Evolutionary conservation across 2,797 vertebrate species (phyloP).

Genomic region (Pristis pectinata): DNA sequence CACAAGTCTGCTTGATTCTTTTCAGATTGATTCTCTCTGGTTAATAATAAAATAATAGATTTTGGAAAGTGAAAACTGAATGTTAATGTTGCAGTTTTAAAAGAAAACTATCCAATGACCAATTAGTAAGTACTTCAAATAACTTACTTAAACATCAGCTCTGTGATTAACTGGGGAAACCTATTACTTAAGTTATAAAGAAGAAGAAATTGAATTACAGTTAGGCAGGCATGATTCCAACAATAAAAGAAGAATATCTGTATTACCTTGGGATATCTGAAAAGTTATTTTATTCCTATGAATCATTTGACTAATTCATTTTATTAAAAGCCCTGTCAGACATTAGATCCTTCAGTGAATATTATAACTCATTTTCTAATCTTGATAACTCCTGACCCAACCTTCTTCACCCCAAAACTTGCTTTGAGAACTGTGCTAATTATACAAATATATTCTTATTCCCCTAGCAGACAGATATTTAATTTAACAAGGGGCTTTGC

Average conservation of each 20-base stretch:
- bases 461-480: not conserved
- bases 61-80: slow-evolving; percentile 9
- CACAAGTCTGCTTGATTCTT: not conserved
- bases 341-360: not conserved
- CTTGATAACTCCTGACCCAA: not conserved
- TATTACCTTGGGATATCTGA: not conserved
- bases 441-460: not conserved
- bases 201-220: not conserved
- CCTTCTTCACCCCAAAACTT: not conserved
- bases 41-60: not conserved
- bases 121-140: not conserved
- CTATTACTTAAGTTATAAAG: not conserved
- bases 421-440: not conserved
- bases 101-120: not conserved
- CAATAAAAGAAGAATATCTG: too few species aligned
- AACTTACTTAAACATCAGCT: not conserved
- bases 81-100: not conserved
- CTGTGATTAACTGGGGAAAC: not conserved
- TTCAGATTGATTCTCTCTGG: not conserved
- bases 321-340: not conserved
- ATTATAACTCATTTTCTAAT: not conserved
- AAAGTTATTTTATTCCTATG: not conserved
- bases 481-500: not conserved
- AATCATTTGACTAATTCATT: not conserved
- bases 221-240: too few species aligned